phyloP scores from a whole-genome alignment of 2,888 invertebrate genomes.

The Smittia sp. region DNA sequence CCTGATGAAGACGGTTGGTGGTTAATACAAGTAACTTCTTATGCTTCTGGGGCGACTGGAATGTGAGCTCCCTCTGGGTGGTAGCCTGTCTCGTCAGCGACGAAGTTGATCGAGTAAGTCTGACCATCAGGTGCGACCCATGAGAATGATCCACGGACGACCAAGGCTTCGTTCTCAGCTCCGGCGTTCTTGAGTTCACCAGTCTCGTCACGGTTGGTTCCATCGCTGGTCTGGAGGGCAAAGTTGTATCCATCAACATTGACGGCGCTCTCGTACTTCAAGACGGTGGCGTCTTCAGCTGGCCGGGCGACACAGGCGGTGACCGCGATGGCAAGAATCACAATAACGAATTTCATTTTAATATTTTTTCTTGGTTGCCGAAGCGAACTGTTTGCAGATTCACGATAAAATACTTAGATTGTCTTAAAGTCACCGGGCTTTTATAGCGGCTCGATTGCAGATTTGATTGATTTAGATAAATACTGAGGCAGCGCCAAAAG shows the following conservation, averaged over 20 bases:
- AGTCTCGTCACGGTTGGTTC: slow-evolving; percentile 46
- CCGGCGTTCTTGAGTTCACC: slow-evolving; percentile 45
- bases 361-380: no score
- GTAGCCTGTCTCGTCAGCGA: slow-evolving; percentile 46
- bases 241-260: slow-evolving; percentile 51
- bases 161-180: slow-evolving; percentile 44
- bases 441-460: no score
- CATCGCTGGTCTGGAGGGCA: slow-evolving; percentile 46
- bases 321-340: slow-evolving; percentile 54
- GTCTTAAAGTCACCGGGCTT: no score
- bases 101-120: slow-evolving; percentile 11
- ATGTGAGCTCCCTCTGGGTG: slow-evolving; percentile 57
- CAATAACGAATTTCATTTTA: slow-evolving; percentile 50
- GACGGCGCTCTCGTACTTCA: slow-evolving; percentile 57
- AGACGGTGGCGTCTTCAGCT: slow-evolving; percentile 55
- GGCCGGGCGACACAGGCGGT: slow-evolving; percentile 50
- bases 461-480: no score
- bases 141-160: slow-evolving; percentile 42
- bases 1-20: no score
- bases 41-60: slow-evolving; percentile 45
- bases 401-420: no score
- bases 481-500: no score
- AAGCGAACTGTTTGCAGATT: no score
- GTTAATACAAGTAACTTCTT: not conserved
- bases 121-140: slow-evolving; percentile 41